Conservation (phyloP, 2,113 vertebrate species). For the Sphyrna mokarran region DNA sequence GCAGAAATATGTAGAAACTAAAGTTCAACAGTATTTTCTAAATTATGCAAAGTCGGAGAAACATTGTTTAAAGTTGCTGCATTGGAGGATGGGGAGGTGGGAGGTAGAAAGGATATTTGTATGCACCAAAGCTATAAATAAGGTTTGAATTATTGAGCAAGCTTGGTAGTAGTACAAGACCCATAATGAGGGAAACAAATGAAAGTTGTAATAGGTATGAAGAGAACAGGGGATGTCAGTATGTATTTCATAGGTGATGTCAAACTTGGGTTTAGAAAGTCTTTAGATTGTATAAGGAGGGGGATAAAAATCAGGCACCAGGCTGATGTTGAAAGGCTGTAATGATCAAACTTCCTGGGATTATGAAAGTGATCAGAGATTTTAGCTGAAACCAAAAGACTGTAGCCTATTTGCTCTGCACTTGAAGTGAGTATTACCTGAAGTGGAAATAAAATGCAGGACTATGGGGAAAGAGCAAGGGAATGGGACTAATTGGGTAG, state of each 20-base stretch:
- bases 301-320: too few relatives aligned
- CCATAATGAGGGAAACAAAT: not conserved
- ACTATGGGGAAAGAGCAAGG: not conserved
- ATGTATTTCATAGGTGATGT: too few relatives aligned
- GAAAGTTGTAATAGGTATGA: not conserved
- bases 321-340: not conserved
- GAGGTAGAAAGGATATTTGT: not conserved
- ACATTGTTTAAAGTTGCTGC: not conserved
- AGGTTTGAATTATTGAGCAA: not conserved
- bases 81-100: not conserved
- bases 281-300: not conserved
- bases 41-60: not conserved
- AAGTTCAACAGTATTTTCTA: not conserved
- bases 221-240: too few relatives aligned
- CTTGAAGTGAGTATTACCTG: not conserved
- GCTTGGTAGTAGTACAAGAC: not conserved
- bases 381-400: conserved; percentile 2
- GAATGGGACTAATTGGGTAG: not conserved
- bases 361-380: not conserved
- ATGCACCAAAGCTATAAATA: not conserved
- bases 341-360: not conserved
- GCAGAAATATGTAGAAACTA: not conserved
- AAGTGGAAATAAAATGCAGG: not conserved
- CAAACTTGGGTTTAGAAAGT: not conserved
- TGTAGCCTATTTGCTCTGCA: not conserved